Base-by-base conservation (phyloP, 2,888 invertebrate genomes). In the Phengaris arion region DNA sequence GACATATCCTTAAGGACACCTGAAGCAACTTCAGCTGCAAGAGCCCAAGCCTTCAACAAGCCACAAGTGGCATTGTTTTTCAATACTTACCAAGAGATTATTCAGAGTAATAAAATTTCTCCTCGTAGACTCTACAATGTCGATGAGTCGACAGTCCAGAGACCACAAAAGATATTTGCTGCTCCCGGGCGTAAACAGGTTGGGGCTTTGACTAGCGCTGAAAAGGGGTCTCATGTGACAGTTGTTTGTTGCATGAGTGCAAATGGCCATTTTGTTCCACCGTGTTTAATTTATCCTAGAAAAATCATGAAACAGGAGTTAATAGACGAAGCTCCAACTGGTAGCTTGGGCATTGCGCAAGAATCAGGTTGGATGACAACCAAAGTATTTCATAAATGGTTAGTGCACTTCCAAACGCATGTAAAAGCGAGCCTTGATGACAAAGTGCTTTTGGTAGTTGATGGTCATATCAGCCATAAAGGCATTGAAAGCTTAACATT, bases 121-220 rank as follows among this genome's bases (percentile, higher is more conserved):
- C 74, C 77, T 10, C 59, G 12, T 12, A 51, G 52, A 22, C 85
- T 89, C 72, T 88, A 83, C 68, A 78, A 79, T 45, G 75, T 74
- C 7, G 88, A 89, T 80, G 88, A 92, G 80, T 85, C 87, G 45
- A 91, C 88, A 5, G 89, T 90, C 2, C 87, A 87, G 74, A 85
- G 81, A 82, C 87, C 75, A 76, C 87, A 77, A 77, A 79, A 77
- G 84, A 87, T 55, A 74, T 79, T 55, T 12, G 76, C 75, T 9
- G 74, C 78, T 7, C 87, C 82, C 76, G 87, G 87, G 6, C 77
- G 81, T 52, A 90, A 89, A 75, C 87, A 89, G 81, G 84, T 91
- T 68, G 87, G 85, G 6, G 77, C 79, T 74, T 46, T 88, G n/a
- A 87, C 85, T 46, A 87, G 86, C 74, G 87, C 85, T 3, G 77